Evolutionary conservation across 1,140 invertebrate genomes (phyloP), one percentile per base, ranked within the genome.

Genomic region (Heterodera schachtii): DNA sequence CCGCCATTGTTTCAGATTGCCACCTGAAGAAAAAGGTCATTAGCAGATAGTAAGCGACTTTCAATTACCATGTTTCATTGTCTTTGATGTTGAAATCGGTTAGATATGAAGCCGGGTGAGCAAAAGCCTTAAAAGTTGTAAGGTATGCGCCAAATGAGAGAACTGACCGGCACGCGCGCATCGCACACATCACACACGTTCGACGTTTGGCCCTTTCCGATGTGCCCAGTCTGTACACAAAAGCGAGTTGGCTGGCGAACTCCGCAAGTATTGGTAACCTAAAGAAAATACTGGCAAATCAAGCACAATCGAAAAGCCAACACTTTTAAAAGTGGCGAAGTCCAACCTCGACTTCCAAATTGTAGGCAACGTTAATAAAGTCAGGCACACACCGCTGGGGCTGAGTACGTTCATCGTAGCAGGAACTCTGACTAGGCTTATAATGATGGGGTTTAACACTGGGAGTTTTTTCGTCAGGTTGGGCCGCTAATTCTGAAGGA

Each of bases 1-100:
- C 31, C 83, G 93, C 93, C 95, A 99, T 97, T 0, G 97, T 98
- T 87, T 97, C 95, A 3, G 95, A 97, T 89, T 98, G 96, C 97
- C 97, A 99, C 95, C 95, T 64, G 16, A 19, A 19, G 11, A 19
- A 64, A 64, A 64, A 19, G 98, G 0, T 97, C 98, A 82, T 94
- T 93, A 88, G 95, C 94, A 66, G 95, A 93, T 82, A 94, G 93
- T 81, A 94, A 93, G 84, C 96, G 94, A 86, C 95, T 93, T 90
- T 99, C 97, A 0, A 96, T 98, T 73, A 98, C 91, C 89, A 93
- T 95, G 21, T 92, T 90, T 21, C 49, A 41, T 13, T 79, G 11
- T 44, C 43, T 82, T 94, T 93, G 81, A 94, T 94, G 84, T 96
- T 95, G 86, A 95, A 93, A 90, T 99, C 97, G 0, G 96, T 98